A percentile compares a stretch with the other conserved stretches of the same genome.
Conservation (phyloP, 2,888 invertebrate species). For the Drosophila diplacantha region DNA sequence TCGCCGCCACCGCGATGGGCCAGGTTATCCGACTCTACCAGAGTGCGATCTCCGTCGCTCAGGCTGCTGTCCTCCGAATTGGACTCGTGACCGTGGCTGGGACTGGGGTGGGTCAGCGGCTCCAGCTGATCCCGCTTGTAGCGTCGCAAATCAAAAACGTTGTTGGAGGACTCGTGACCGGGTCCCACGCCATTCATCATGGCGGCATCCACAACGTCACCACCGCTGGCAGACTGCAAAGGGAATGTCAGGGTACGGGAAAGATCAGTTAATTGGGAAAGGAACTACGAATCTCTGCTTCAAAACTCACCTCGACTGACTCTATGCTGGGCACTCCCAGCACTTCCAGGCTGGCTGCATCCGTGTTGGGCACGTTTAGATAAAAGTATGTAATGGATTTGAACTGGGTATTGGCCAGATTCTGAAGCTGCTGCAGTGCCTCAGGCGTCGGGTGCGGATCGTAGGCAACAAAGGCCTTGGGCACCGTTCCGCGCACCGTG, state of each 20-base stretch:
- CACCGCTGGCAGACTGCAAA: slow-evolving; percentile 51
- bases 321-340: slow-evolving; percentile 79
- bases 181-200: slow-evolving; percentile 61
- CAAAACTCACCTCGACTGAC: slow-evolving; percentile 40
- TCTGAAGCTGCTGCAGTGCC: slow-evolving; percentile 77
- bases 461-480: slow-evolving; percentile 79
- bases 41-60: slow-evolving; percentile 84
- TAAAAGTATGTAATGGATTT: slow-evolving; percentile 82
- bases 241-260: not conserved
- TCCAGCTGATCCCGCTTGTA: slow-evolving; percentile 57
- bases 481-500: slow-evolving; percentile 55
- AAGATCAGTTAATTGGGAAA: too few relatives aligned
- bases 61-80: slow-evolving; percentile 87
- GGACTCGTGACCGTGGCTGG: slow-evolving; percentile 79
- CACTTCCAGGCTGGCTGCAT: slow-evolving; percentile 79
- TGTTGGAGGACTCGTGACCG: slow-evolving; percentile 30
- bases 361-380: slow-evolving; percentile 82
- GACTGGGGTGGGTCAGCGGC: slow-evolving; percentile 74
- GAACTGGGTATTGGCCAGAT: slow-evolving; percentile 77
- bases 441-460: slow-evolving; percentile 75
- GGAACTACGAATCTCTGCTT: not conserved
- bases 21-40: slow-evolving; percentile 74
- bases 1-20: slow-evolving; percentile 71
- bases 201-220: slow-evolving; percentile 76
- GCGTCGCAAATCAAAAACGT: slow-evolving; percentile 59